Evolutionary conservation across 2,797 vertebrate species (phyloP).

Genomic region (Adelosebastes latens): DNA sequence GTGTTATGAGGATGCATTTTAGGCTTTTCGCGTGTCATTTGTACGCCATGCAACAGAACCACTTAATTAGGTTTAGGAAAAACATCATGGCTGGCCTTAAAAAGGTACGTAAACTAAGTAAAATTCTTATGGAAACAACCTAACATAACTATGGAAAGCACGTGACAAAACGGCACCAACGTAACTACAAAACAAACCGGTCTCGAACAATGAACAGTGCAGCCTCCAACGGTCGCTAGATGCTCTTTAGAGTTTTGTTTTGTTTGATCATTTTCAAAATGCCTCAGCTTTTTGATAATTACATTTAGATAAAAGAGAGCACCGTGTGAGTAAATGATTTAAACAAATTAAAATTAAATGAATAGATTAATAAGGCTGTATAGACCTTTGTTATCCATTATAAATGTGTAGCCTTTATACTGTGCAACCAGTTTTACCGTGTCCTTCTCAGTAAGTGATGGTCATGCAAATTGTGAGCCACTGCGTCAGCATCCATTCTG

Average conservation of each 20-base stretch:
- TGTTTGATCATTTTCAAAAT: background rate
- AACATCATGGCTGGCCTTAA: too few species aligned
- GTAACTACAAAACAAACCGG: too few species aligned
- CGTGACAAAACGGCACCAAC: too few species aligned
- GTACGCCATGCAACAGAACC: too few species aligned
- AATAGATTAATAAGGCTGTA: background rate
- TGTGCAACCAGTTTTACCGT: background rate
- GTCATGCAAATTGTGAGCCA: background rate
- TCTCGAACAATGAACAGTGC: too few species aligned
- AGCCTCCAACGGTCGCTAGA: too few species aligned
- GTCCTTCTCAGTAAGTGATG: background rate
- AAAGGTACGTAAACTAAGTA: too few species aligned
- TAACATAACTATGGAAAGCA: too few species aligned
- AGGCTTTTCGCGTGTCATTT: too few species aligned
- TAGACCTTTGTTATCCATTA: background rate
- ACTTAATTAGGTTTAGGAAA: too few species aligned
- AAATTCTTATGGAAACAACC: too few species aligned
- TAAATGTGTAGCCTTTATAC: background rate
- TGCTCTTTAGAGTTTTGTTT: background rate
- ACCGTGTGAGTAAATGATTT: background rate
- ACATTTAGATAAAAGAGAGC: background rate
- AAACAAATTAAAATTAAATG: background rate
- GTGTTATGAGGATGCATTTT: too few species aligned
- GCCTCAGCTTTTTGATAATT: background rate
- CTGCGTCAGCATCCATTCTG: conserved; percentile 31